phyloP scores from a whole-genome alignment of 2,888 invertebrate genomes.

The Apamea anceps region DNA sequence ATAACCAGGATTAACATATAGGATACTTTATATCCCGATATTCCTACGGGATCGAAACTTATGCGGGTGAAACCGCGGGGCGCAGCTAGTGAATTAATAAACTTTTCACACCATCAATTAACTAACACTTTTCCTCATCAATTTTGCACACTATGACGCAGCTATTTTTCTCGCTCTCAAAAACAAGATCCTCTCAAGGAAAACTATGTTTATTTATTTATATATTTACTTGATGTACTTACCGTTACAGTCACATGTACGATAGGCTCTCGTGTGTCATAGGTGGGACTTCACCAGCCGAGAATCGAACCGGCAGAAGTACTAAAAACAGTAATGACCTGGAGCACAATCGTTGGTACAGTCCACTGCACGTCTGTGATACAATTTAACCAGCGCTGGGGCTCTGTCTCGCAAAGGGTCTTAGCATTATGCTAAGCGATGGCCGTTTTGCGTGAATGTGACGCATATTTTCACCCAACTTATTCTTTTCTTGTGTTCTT shows the following conservation, averaged over 20 bases:
- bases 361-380: neutral
- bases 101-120: conserved; percentile 1
- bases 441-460: too few relatives aligned
- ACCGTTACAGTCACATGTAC: neutral
- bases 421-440: too few relatives aligned
- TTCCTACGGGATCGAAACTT: too few relatives aligned
- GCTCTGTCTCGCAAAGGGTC: too few relatives aligned
- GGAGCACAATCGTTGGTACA: conserved; percentile 12
- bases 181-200: conserved; percentile 46
- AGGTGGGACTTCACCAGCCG: conserved; percentile 34
- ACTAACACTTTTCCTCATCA: conserved; percentile 36
- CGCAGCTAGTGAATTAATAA: too few relatives aligned
- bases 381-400: neutral
- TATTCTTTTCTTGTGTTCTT: too few relatives aligned
- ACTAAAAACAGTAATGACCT: conserved; percentile 38
- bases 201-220: conserved; percentile 32
- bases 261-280: conserved; percentile 38
- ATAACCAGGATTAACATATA: too few relatives aligned
- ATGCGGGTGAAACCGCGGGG: too few relatives aligned
- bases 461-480: too few relatives aligned
- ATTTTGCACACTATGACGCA: conserved; percentile 47
- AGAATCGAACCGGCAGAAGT: conserved; percentile 44
- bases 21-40: too few relatives aligned
- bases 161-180: conserved; percentile 36
- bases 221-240: conserved; percentile 35